A percentile compares a stretch with the other conserved stretches of the same genome.
Evolutionary conservation across 1,140 invertebrate species (phyloP).

Genomic region (Drosophila punjabiensis): DNA sequence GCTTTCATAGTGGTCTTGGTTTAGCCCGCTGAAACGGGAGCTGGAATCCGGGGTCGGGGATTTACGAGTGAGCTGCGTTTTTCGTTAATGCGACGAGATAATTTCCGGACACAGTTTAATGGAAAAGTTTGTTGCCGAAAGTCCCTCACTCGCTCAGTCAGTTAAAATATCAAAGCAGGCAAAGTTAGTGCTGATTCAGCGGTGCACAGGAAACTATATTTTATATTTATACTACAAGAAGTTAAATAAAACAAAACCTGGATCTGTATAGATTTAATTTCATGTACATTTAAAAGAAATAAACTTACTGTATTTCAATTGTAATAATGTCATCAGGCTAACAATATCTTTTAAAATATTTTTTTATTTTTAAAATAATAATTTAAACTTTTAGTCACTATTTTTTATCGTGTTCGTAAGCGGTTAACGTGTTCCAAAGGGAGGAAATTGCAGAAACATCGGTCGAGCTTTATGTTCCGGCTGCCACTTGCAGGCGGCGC

Average conservation of each 20-base stretch:
- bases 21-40: conserved; percentile 8
- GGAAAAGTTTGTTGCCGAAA: conserved; percentile 56
- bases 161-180: conserved; percentile 47
- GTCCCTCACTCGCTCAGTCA: conserved; percentile 35
- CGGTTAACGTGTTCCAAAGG: background rate
- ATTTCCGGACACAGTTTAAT: conserved; percentile 56
- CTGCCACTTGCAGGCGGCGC: conserved; percentile 23
- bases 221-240: background rate
- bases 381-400: background rate
- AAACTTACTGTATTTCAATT: background rate
- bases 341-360: background rate
- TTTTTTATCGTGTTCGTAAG: background rate
- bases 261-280: background rate
- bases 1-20: conserved; percentile 34
- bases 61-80: conserved; percentile 43
- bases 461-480: conserved; percentile 18
- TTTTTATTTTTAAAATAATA: background rate
- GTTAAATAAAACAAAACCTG: background rate
- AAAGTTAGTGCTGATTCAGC: conserved; percentile 21
- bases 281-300: background rate
- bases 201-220: conserved; percentile 3
- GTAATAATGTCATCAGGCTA: background rate
- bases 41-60: conserved; percentile 4
- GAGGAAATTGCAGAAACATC: background rate
- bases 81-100: conserved; percentile 58